These are phyloP conservation scores for Bos javanicus DNA, from an alignment of 2,113 vertebrate genomes.

Conservation along the genomic window DNA sequence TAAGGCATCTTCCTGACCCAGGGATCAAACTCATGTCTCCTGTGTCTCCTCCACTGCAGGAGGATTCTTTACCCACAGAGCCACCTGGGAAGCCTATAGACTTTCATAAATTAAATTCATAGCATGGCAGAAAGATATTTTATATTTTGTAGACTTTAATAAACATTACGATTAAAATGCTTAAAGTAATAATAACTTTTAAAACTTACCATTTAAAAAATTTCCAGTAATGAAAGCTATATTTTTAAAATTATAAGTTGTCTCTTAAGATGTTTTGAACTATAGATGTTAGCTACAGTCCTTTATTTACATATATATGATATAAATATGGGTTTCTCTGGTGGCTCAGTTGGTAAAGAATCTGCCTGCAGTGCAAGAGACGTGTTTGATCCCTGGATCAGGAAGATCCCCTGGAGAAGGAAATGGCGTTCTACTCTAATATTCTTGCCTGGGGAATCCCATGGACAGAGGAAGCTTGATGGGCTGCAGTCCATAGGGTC, in stretches of 20 bases:
- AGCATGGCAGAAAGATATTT: neutral
- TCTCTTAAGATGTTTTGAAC: neutral
- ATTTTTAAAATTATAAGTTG: neutral
- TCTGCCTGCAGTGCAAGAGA: neutral
- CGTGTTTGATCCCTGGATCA: neutral
- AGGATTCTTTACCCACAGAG: neutral
- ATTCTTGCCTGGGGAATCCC: neutral
- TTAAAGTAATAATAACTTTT: neutral
- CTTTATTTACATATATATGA: neutral
- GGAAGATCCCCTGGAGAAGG: neutral
- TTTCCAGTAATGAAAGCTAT: neutral
- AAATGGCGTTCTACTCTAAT: neutral
- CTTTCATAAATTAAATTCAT: neutral
- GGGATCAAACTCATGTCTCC: neutral
- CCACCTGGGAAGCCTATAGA: neutral
- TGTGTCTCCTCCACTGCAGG: neutral
- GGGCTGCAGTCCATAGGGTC: neutral
- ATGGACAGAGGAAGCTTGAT: neutral
- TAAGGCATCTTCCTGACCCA: neutral
- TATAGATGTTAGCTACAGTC: neutral
- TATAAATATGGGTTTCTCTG: neutral
- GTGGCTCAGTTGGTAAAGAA: neutral
- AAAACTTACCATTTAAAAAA: neutral
- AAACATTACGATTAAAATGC: neutral
- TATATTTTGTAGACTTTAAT: neutral